Evolutionary conservation across 2,888 invertebrate genomes (phyloP).

Genomic region (Spodoptera picta): DNA sequence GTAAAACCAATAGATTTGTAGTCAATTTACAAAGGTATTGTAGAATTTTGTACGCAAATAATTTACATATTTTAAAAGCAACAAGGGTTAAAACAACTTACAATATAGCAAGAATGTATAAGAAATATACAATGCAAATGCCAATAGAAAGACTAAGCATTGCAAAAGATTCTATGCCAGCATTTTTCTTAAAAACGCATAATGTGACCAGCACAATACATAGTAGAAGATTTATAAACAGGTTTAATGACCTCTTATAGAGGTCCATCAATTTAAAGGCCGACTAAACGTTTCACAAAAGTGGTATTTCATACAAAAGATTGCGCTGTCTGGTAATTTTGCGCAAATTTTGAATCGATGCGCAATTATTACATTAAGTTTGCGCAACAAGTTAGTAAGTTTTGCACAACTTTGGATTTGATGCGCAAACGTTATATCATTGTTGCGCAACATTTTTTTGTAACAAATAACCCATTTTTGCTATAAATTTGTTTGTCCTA

Average conservation of each 20-base stretch:
- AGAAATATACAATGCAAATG: too few relatives aligned
- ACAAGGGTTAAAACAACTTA: too few relatives aligned
- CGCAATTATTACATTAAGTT: slow-evolving; percentile 9
- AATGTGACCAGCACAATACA: slow-evolving; percentile 12
- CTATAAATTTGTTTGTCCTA: slow-evolving; percentile 2
- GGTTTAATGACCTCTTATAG: slow-evolving; percentile 18
- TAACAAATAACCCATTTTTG: background rate
- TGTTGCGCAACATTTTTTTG: background rate
- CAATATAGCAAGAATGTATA: too few relatives aligned
- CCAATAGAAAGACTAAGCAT: too few relatives aligned
- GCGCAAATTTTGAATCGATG: background rate
- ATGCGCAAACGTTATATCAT: slow-evolving; percentile 14
- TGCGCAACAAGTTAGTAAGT: background rate
- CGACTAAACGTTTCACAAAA: background rate
- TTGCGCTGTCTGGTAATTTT: background rate
- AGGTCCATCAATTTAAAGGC: slow-evolving; percentile 23
- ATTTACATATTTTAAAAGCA: too few relatives aligned
- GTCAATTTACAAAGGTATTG: too few relatives aligned
- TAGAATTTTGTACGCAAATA: too few relatives aligned
- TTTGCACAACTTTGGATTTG: background rate
- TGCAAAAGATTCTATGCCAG: background rate
- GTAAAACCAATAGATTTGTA: too few relatives aligned
- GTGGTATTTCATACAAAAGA: slow-evolving; percentile 6
- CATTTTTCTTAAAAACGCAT: slow-evolving; percentile 8
- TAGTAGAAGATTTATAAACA: slow-evolving; percentile 12